Percentiles rank a stretch among this genome's conserved stretches.
phyloP scores from a whole-genome alignment of 2,797 vertebrate genomes.

The Pteronotus mesoamericanus region DNA sequence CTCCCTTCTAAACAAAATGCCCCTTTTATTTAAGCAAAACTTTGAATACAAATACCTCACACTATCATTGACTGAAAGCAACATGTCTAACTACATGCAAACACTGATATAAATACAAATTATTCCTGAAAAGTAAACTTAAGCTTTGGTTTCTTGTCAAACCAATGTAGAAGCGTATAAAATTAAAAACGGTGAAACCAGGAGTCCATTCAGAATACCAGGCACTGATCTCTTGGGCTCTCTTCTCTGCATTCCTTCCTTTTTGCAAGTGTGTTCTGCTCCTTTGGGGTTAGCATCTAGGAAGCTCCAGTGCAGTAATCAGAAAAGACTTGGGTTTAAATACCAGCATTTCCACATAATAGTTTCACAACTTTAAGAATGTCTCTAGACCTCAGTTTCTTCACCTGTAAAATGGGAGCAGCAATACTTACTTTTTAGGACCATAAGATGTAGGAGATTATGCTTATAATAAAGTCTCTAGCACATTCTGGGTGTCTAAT shows the following conservation, averaged over 20 bases:
- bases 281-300: neutral
- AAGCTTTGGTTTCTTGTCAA: neutral
- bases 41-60: slow-evolving; percentile 15
- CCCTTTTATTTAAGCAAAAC: slow-evolving; percentile 22
- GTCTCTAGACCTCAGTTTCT: neutral
- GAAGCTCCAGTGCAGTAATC: neutral
- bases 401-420: neutral
- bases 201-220: neutral
- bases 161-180: neutral
- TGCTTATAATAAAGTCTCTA: neutral
- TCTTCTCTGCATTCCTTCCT: neutral
- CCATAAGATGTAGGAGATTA: neutral
- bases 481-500: neutral
- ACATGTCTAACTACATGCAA: neutral
- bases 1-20: neutral
- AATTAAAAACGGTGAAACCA: neutral
- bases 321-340: neutral
- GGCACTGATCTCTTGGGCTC: neutral
- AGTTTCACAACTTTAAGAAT: neutral
- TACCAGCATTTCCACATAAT: neutral
- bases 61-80: neutral
- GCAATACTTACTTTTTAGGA: neutral
- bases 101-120: neutral
- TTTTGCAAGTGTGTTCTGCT: neutral
- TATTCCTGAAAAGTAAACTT: neutral